Evolutionary conservation across 1,140 invertebrate genomes (phyloP).

Genomic region (Physella acuta): DNA sequence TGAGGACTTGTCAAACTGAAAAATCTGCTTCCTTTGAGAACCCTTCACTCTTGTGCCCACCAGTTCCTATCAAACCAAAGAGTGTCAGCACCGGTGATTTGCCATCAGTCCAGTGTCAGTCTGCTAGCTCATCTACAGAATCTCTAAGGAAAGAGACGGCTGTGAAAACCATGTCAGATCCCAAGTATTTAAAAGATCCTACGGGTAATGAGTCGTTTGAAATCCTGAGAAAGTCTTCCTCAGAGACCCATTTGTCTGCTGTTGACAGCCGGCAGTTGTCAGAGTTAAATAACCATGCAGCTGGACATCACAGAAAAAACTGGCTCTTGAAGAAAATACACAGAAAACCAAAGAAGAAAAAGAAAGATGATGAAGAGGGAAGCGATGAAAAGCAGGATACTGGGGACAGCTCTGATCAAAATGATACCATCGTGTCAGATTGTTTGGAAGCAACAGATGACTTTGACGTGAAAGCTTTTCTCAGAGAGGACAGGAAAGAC

Average conservation of each 20-base stretch:
- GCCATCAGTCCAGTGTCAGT: neutral
- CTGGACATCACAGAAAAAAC: neutral
- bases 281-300: neutral
- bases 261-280: neutral
- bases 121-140: neutral
- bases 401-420: no score
- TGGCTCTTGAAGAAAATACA: constrained; percentile 23
- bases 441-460: neutral
- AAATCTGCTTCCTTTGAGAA: neutral
- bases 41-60: constrained; percentile 1
- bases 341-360: constrained; percentile 14
- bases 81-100: constrained; percentile 21
- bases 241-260: constrained; percentile 1
- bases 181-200: neutral
- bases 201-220: neutral
- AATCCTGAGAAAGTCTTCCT: constrained; percentile 18
- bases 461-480: neutral
- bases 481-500: constrained; percentile 16
- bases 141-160: neutral
- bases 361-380: neutral
- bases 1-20: neutral
- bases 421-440: no score
- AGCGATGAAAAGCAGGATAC: neutral
- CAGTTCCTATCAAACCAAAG: neutral
- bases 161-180: constrained; percentile 16